Evolutionary conservation across 2,888 invertebrate species (phyloP).

Genomic region (Plebejus anna): DNA sequence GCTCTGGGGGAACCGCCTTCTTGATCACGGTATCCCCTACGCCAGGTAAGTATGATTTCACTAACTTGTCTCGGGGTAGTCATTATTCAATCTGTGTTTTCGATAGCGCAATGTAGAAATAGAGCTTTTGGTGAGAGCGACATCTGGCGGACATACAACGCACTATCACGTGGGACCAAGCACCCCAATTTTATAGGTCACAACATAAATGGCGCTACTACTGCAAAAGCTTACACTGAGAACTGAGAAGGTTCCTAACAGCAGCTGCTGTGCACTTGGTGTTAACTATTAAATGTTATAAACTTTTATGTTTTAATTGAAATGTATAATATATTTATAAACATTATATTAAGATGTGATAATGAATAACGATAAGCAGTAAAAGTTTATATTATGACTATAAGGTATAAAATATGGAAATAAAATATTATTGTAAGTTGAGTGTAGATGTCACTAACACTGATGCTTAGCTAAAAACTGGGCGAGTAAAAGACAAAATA

Average conservation of each 20-base stretch:
- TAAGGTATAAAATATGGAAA: neutral
- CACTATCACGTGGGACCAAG: neutral
- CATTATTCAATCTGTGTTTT: constrained; percentile 38
- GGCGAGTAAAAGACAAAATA: no score
- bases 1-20: constrained; percentile 56
- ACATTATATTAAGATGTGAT: no score
- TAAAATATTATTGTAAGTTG: no score
- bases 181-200: neutral
- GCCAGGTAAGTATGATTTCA: constrained; percentile 52
- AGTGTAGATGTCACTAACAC: no score
- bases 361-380: neutral
- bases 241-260: no score
- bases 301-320: no score
- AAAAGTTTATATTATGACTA: neutral
- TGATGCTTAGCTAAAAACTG: neutral
- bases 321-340: no score
- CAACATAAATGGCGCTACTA: constrained; percentile 24
- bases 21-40: constrained; percentile 55
- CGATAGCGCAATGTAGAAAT: constrained; percentile 41
- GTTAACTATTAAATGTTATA: no score
- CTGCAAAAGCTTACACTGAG: neutral
- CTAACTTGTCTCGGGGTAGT: neutral
- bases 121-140: constrained; percentile 23
- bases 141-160: constrained; percentile 36
- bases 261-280: no score